phyloP scores from a whole-genome alignment of 2,888 invertebrate genomes.

The Morinoia aosen region DNA sequence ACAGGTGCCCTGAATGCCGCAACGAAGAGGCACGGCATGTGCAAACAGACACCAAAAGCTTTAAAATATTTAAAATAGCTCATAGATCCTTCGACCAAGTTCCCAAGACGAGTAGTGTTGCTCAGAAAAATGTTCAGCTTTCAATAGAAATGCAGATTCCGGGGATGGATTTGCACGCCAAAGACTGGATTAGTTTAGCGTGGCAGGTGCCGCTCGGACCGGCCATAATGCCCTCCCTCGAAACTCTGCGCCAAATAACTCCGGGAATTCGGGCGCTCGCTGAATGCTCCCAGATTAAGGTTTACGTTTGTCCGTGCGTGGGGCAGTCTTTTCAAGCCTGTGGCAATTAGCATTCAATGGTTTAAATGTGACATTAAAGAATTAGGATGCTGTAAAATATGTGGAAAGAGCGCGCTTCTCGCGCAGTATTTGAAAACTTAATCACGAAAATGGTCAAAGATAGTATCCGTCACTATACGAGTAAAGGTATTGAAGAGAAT shows the following conservation, averaged over 20 bases:
- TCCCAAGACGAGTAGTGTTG: conserved; percentile 13
- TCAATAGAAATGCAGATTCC: conserved; percentile 32
- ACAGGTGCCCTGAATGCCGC: not conserved
- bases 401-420: not conserved
- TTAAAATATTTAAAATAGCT: not conserved
- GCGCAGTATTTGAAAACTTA: not conserved
- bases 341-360: not conserved
- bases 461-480: not conserved
- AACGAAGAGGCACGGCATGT: not conserved
- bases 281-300: not conserved
- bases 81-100: not conserved
- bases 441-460: not conserved
- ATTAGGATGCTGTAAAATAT: too few relatives aligned
- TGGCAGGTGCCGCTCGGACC: not conserved
- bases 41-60: not conserved
- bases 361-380: not conserved
- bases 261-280: not conserved
- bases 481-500: not conserved
- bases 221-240: not conserved
- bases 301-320: not conserved
- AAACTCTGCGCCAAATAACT: not conserved
- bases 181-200: not conserved
- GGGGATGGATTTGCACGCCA: not conserved
- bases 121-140: not conserved
- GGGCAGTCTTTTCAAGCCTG: not conserved